These are phyloP conservation scores for Campylomormyrus tamandua DNA, from an alignment of 2,113 vertebrate species.

Conservation along the genomic window DNA sequence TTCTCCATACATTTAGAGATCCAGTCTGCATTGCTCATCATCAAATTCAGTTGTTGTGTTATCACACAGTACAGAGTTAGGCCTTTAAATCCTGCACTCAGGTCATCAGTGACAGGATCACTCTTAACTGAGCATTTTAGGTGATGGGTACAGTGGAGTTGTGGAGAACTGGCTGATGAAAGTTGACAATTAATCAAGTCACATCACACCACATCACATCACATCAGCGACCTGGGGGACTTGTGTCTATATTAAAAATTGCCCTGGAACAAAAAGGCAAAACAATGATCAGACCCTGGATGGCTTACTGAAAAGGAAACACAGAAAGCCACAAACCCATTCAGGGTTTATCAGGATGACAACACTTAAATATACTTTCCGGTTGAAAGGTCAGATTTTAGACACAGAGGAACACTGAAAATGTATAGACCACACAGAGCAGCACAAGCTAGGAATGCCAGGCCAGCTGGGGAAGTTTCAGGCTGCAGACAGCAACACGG, in stretches of 20 bases:
- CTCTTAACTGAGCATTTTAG: neutral
- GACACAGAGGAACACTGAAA: neutral
- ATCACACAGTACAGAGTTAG: neutral
- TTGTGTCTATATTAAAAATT: neutral
- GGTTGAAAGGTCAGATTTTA: neutral
- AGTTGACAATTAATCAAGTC: neutral
- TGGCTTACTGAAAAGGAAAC: neutral
- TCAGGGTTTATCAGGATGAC: neutral
- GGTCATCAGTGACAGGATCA: neutral
- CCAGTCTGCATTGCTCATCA: slow-evolving; percentile 59
- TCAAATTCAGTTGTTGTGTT: neutral
- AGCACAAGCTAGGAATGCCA: neutral
- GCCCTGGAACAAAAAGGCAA: neutral
- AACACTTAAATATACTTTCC: neutral
- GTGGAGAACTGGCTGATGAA: neutral
- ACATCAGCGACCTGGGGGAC: neutral
- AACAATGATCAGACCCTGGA: neutral
- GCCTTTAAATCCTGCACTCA: neutral
- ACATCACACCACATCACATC: neutral
- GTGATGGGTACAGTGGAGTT: neutral
- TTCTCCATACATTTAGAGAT: slow-evolving; percentile 22
- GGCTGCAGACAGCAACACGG: neutral
- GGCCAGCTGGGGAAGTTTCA: neutral
- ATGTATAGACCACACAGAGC: neutral
- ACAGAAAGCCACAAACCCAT: neutral